Evolutionary conservation across 2,113 vertebrate genomes (phyloP).

Genomic region (Brachyhypopomus gauderio): DNA sequence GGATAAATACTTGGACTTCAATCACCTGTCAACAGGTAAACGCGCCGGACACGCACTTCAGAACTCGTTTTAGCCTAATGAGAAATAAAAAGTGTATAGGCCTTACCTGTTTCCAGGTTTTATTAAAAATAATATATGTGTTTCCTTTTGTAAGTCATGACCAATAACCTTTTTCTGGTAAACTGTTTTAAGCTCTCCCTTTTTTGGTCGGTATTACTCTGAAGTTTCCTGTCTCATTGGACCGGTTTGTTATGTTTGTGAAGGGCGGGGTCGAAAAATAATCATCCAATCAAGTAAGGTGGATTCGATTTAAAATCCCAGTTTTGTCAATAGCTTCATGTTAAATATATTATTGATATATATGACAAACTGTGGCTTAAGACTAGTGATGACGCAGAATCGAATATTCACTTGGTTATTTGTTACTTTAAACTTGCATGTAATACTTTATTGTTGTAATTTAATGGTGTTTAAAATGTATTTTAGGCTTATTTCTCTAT

Average conservation of each 20-base stretch:
- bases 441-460: no score
- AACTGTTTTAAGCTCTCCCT: neutral
- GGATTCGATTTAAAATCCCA: neutral
- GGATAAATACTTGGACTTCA: neutral
- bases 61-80: neutral
- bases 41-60: neutral
- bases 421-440: no score
- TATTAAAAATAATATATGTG: neutral
- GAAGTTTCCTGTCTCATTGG: neutral
- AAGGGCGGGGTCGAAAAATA: neutral
- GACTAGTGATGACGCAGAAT: neutral
- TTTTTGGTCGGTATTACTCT: neutral
- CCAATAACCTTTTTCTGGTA: neutral
- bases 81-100: neutral
- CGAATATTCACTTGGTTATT: neutral
- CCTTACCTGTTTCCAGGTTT: slow-evolving; percentile 38
- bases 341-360: neutral
- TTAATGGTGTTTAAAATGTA: no score
- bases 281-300: neutral
- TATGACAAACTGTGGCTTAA: neutral
- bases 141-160: neutral
- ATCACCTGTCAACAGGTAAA: neutral
- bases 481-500: no score
- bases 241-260: slow-evolving; percentile 25
- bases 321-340: neutral